A percentile compares a stretch with the other conserved stretches of the same genome.
phyloP scores from a whole-genome alignment of 1,140 invertebrate genomes.

The Dreissena polymorpha region DNA sequence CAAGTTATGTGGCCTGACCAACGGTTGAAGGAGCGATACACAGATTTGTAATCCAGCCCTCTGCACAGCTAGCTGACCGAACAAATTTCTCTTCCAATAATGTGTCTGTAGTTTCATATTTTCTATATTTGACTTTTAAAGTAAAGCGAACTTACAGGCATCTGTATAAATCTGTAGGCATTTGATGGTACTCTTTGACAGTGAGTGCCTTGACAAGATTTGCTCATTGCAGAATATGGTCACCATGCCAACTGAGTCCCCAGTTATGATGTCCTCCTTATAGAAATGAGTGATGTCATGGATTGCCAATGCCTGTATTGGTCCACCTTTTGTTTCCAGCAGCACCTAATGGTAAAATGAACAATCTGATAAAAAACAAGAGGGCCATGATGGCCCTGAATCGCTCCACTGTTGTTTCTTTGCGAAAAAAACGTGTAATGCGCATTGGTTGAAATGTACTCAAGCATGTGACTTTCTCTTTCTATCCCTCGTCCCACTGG shows the following conservation, averaged over 20 bases:
- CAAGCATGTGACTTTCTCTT: too few species aligned
- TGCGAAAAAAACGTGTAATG: too few species aligned
- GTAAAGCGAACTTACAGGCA: constrained; percentile 56
- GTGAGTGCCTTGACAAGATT: constrained; percentile 69
- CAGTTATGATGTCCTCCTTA: constrained; percentile 71
- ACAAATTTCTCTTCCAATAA: too few species aligned
- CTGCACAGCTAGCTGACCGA: too few species aligned
- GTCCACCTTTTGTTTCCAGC: constrained; percentile 75
- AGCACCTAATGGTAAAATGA: constrained; percentile 15
- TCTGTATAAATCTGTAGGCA: constrained; percentile 67
- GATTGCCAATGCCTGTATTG: constrained; percentile 69
- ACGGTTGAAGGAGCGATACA: too few species aligned
- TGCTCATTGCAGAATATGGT: constrained; percentile 75
- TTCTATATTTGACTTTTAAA: neutral
- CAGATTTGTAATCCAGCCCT: too few species aligned
- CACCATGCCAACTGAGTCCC: constrained; percentile 70
- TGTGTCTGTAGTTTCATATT: too few species aligned
- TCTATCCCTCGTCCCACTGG: too few species aligned
- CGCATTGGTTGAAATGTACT: too few species aligned
- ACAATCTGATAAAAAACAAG: neutral
- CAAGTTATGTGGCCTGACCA: too few species aligned
- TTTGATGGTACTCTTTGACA: constrained; percentile 65
- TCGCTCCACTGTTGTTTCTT: too few species aligned
- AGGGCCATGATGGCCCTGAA: too few species aligned
- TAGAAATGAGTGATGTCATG: constrained; percentile 74